These are phyloP conservation scores for Rhopalosiphum nymphaeae DNA, from an alignment of 2,888 invertebrate genomes.

Conservation along the genomic window DNA sequence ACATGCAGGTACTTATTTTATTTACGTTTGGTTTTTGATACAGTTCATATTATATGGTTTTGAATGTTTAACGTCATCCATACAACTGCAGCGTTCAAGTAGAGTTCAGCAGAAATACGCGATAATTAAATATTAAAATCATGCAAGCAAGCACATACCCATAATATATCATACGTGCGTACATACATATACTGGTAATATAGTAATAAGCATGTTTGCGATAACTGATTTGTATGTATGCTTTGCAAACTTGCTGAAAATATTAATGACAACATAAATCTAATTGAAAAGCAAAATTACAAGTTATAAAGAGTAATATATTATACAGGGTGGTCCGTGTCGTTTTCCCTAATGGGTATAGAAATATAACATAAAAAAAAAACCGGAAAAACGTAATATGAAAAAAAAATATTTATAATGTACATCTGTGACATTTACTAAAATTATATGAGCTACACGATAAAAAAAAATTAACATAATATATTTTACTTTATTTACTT, in stretches of 20 bases:
- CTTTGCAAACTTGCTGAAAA: background rate
- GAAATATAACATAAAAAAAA: background rate
- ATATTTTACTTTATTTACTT: background rate
- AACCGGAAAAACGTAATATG: background rate
- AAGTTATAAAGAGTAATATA: background rate
- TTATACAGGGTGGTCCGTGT: background rate
- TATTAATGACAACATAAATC: background rate
- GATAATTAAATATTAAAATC: background rate
- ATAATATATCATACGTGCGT: background rate
- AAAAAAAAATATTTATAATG: background rate
- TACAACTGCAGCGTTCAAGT: background rate
- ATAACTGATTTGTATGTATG: background rate
- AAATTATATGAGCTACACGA: background rate
- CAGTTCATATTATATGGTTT: background rate
- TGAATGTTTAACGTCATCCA: background rate
- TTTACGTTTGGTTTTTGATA: background rate
- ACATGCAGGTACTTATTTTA: background rate
- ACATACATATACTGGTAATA: background rate
- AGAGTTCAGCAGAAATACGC: background rate
- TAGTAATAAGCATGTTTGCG: background rate
- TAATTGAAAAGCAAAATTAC: slow-evolving; percentile 2
- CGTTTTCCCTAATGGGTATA: background rate
- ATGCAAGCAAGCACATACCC: background rate
- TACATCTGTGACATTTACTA: background rate
- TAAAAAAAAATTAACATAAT: background rate